Percentiles rank a stretch among this genome's conserved stretches.
Evolutionary conservation across 2,888 invertebrate species (phyloP).

Genomic region (Acrobasis suavella): DNA sequence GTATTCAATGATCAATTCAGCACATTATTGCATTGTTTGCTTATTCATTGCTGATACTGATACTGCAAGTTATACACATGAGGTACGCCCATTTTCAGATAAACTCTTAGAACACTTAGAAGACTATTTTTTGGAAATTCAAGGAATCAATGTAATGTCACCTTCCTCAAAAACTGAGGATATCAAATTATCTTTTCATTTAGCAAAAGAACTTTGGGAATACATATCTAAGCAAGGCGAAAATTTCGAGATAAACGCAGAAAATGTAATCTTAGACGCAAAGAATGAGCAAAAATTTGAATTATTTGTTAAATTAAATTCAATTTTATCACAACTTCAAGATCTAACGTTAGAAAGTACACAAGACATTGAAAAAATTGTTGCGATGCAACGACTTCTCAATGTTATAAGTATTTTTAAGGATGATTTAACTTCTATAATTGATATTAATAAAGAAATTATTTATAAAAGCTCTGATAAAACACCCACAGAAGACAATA

Average conservation of each 20-base stretch:
- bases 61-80: neutral
- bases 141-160: conserved; percentile 10
- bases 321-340: neutral
- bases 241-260: neutral
- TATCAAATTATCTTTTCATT: neutral
- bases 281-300: neutral
- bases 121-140: conserved; percentile 15
- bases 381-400: neutral
- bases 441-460: neutral
- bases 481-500: neutral
- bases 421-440: conserved; percentile 8
- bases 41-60: neutral
- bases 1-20: too few species aligned
- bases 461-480: neutral
- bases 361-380: neutral
- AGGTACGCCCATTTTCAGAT: conserved; percentile 23
- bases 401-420: neutral
- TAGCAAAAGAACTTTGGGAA: conserved; percentile 18
- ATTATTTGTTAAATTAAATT: neutral
- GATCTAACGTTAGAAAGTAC: neutral
- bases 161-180: neutral
- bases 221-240: neutral
- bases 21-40: neutral
- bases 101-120: conserved; percentile 15
- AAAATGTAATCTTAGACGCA: neutral